These are phyloP conservation scores for Anneissia japonica DNA, from an alignment of 35 echinoderm and acorn worm genomes.

Conservation along the genomic window DNA sequence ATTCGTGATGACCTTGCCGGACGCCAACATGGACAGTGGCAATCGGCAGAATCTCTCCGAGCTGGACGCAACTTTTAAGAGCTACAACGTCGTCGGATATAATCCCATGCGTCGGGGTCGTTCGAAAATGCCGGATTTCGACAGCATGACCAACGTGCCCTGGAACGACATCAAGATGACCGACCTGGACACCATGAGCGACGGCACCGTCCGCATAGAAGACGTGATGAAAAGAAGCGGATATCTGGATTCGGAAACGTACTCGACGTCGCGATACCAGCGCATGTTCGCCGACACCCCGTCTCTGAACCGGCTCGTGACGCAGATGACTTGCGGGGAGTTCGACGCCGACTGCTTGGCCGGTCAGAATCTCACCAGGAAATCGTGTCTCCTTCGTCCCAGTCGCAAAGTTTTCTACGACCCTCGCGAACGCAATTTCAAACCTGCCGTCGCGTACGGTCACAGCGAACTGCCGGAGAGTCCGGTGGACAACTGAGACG, in stretches of 20 bases:
- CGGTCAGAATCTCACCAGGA: not conserved
- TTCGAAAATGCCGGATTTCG: not conserved
- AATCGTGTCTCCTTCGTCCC: not conserved
- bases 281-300: not conserved
- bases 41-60: not conserved
- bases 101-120: not conserved
- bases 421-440: not conserved
- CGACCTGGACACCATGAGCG: not conserved
- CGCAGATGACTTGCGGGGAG: not conserved
- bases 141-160: not conserved
- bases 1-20: not conserved
- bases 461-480: not conserved
- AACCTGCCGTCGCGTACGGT: not conserved
- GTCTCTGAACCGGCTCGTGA: not conserved
- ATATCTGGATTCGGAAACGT: not conserved
- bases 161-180: not conserved
- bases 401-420: constrained; percentile 5
- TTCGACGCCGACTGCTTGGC: not conserved
- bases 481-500: not conserved
- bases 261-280: not conserved
- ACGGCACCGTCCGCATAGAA: not conserved
- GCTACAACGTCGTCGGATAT: not conserved
- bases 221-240: not conserved
- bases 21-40: not conserved
- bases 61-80: not conserved